Conservation (phyloP, 2,113 vertebrate genomes). For the Copsychus sechellarum region DNA sequence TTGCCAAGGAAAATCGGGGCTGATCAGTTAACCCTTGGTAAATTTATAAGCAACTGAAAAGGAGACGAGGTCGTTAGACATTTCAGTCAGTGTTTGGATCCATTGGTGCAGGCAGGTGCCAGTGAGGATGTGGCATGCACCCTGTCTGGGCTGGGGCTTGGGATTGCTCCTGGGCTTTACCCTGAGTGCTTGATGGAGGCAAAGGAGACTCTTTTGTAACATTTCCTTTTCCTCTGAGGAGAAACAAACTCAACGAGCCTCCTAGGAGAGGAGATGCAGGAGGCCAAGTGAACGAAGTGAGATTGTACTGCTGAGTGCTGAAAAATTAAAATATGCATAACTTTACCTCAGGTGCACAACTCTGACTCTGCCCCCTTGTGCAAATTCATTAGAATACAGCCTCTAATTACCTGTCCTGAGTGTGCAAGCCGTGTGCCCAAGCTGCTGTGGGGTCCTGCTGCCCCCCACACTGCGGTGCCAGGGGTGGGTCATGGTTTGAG, state of each 20-base stretch:
- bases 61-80: not conserved
- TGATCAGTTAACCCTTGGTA: not conserved
- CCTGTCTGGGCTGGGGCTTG: fast-evolving
- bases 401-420: not conserved
- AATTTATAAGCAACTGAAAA: not conserved
- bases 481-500: not conserved
- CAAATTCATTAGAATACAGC: conserved; percentile 64
- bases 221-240: not conserved
- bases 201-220: not conserved
- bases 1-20: not conserved
- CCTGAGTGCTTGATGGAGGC: not conserved
- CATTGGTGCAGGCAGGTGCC: not conserved
- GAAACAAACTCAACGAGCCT: not conserved
- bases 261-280: not conserved
- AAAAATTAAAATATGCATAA: conserved; percentile 49
- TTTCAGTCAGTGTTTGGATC: not conserved
- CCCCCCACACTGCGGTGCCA: fast-evolving
- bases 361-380: conserved; percentile 65
- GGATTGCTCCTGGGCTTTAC: fast-evolving
- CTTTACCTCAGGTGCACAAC: conserved; percentile 41
- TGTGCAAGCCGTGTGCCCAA: not conserved
- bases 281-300: not conserved
- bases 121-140: fast-evolving
- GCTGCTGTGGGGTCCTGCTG: not conserved
- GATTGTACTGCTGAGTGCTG: not conserved